Conservation (phyloP, 2,113 vertebrate species). For the Motacilla alba region DNA sequence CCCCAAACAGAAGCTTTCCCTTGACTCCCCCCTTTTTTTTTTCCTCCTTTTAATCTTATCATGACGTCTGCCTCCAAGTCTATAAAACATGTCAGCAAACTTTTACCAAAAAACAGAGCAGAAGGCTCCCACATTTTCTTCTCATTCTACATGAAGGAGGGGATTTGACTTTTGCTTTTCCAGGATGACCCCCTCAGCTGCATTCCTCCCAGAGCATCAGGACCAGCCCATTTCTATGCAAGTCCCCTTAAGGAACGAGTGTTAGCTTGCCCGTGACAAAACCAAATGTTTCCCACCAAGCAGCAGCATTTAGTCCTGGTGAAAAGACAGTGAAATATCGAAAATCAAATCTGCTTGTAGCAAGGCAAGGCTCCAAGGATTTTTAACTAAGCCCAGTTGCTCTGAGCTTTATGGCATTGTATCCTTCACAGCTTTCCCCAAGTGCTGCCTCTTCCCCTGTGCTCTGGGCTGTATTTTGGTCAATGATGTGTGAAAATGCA, state of each 20-base stretch:
- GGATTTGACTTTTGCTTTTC: neutral
- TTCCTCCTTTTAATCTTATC: neutral
- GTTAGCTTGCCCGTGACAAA: neutral
- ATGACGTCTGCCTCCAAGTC: neutral
- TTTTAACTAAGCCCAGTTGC: neutral
- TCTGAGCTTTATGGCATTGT: neutral
- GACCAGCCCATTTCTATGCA: neutral
- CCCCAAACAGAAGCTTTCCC: neutral
- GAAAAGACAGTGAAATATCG: neutral
- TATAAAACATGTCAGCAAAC: neutral
- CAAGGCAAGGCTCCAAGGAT: neutral
- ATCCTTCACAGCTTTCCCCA: neutral
- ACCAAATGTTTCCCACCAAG: neutral
- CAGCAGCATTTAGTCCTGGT: neutral
- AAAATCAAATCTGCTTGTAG: neutral
- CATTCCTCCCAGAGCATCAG: neutral
- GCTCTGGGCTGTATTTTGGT: neutral
- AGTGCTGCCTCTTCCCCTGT: neutral
- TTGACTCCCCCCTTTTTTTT: neutral
- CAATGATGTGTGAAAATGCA: constrained; percentile 4
- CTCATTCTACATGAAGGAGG: neutral
- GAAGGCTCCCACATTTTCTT: neutral
- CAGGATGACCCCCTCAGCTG: neutral
- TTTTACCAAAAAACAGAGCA: neutral
- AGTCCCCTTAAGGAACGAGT: neutral